These are phyloP conservation scores for Malacoctenus gilli DNA, from an alignment of 2,797 vertebrate species.

Conservation along the genomic window DNA sequence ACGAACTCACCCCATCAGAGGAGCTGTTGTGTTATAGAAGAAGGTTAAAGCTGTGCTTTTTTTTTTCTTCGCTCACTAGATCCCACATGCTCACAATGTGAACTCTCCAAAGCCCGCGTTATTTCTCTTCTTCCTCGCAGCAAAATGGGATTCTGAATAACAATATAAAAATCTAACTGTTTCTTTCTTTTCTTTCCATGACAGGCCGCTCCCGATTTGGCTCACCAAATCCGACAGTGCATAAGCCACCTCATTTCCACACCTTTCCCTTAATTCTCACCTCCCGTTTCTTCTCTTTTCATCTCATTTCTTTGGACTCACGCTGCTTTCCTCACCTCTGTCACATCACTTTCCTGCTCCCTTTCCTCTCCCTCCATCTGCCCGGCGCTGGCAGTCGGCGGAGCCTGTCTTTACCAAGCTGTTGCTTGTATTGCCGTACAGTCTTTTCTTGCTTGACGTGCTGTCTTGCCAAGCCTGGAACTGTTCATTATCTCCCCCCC, in stretches of 20 bases:
- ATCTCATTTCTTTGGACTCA: slow-evolving; percentile 56
- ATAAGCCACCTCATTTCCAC: slow-evolving; percentile 32
- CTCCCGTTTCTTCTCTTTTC: slow-evolving; percentile 34
- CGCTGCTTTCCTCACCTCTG: slow-evolving; percentile 66
- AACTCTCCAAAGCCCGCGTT: slow-evolving; percentile 14
- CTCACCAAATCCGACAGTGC: slow-evolving; percentile 15
- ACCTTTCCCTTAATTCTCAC: slow-evolving; percentile 53
- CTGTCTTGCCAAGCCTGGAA: slow-evolving; percentile 66
- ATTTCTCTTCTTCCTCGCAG: slow-evolving; percentile 20
- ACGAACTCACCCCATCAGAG: slow-evolving; percentile 8
- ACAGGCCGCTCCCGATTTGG: slow-evolving; percentile 37
- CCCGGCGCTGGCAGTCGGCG: slow-evolving; percentile 53
- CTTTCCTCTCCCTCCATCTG: slow-evolving; percentile 70
- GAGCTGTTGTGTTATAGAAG: neutral
- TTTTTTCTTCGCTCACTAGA: neutral
- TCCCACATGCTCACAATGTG: slow-evolving; percentile 1
- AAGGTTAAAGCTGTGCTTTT: neutral
- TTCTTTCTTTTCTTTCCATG: slow-evolving; percentile 9
- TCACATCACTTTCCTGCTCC: slow-evolving; percentile 59
- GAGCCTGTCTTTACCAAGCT: slow-evolving; percentile 72
- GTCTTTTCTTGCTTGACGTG: slow-evolving; percentile 65
- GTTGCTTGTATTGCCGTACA: slow-evolving; percentile 59
- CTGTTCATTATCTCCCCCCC: slow-evolving; percentile 69
- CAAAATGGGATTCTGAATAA: slow-evolving; percentile 2
- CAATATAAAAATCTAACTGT: neutral